Percentiles rank a stretch among this genome's conserved stretches.
Evolutionary conservation across 2,797 vertebrate species (phyloP).

Genomic region (Tenualosa ilisha): DNA sequence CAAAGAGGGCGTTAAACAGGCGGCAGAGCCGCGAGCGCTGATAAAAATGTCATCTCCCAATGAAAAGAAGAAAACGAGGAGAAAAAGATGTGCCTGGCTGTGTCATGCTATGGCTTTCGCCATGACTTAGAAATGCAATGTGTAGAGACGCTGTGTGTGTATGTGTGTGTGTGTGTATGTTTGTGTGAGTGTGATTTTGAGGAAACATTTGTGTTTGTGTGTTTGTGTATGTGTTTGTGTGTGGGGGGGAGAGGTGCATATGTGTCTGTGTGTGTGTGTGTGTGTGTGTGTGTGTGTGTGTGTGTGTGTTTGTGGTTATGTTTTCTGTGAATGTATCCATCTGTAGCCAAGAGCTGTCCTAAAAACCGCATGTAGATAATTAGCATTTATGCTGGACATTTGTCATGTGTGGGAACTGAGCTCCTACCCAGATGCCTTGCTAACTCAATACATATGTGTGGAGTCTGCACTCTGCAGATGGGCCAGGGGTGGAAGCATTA

Average conservation of each 20-base stretch:
- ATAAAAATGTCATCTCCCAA: slow-evolving; percentile 61
- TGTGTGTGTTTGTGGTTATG: not conserved
- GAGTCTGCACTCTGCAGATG: not conserved
- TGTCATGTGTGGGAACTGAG: not conserved
- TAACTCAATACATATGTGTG: not conserved
- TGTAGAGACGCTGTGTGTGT: not conserved
- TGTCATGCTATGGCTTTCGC: too few relatives aligned
- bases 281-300: not conserved
- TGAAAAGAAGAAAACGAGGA: slow-evolving; percentile 50
- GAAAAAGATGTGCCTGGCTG: too few relatives aligned
- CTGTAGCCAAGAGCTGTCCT: slow-evolving; percentile 5
- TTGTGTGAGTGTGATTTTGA: not conserved
- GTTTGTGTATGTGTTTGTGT: not conserved
- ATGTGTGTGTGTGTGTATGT: not conserved
- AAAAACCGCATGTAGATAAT: not conserved
- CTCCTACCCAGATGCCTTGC: not conserved
- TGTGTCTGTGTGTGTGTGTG: not conserved
- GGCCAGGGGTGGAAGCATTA: too few relatives aligned
- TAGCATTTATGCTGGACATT: slow-evolving; percentile 6
- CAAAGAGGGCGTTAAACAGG: slow-evolving; percentile 48
- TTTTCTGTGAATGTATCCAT: not conserved
- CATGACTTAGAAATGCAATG: too few relatives aligned
- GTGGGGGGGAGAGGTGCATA: not conserved
- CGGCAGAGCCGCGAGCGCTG: slow-evolving; percentile 55
- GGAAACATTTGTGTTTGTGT: not conserved